Percentiles rank a stretch among this genome's conserved stretches.
phyloP scores from a whole-genome alignment of 2,797 vertebrate species.

The Florisuga fusca region DNA sequence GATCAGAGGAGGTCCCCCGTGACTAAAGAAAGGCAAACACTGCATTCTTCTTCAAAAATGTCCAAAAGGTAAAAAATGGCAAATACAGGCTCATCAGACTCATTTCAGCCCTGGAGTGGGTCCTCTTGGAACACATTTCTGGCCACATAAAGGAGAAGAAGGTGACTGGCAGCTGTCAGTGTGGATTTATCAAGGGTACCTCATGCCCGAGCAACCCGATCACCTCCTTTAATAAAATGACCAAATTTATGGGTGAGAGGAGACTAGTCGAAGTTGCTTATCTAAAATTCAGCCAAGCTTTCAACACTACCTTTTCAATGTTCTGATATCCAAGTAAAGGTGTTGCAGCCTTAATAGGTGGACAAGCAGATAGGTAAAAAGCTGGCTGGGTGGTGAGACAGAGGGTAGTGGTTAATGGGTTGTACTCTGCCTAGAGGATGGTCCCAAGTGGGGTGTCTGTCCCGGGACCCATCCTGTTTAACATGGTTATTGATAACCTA shows the following conservation, averaged over 20 bases:
- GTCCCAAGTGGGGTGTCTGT: neutral
- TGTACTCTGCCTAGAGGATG: neutral
- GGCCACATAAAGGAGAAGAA: neutral
- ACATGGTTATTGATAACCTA: neutral
- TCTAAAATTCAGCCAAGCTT: neutral
- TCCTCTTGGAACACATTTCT: neutral
- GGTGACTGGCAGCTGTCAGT: neutral
- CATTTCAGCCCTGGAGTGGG: fast-evolving
- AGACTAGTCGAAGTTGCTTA: neutral
- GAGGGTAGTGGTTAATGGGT: neutral
- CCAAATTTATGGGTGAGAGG: neutral
- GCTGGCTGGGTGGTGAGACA: neutral
- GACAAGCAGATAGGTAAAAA: neutral
- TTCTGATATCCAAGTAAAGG: neutral
- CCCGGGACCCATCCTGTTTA: neutral
- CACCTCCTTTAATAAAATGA: neutral
- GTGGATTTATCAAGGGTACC: neutral
- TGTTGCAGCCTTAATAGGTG: neutral
- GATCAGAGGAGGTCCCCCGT: neutral
- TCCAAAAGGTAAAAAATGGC: neutral
- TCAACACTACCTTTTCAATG: fast-evolving
- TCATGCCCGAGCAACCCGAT: neutral
- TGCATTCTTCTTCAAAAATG: neutral
- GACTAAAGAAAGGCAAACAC: neutral
- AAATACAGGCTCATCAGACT: neutral